Conservation (phyloP, 2,888 invertebrate genomes). For the Pasiphila rectangulata region DNA sequence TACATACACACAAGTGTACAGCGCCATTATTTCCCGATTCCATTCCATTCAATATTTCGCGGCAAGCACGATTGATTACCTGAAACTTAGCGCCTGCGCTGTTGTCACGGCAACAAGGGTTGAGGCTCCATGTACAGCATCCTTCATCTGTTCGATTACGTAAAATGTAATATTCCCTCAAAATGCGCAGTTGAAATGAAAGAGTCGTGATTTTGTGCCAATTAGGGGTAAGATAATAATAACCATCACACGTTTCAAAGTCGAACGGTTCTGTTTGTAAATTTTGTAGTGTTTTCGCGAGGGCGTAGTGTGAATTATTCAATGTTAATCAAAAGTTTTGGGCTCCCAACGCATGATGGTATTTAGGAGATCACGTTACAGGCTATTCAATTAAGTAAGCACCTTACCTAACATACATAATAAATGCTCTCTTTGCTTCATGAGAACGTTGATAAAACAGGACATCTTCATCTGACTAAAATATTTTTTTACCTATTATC, state of each 20-base stretch:
- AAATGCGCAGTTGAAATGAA: slow-evolving; percentile 16
- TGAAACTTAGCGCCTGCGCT: slow-evolving; percentile 57
- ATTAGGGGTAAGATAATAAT: slow-evolving; percentile 10
- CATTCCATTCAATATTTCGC: slow-evolving; percentile 2
- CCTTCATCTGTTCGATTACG: slow-evolving; percentile 49
- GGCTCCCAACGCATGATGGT: slow-evolving; percentile 29
- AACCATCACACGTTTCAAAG: slow-evolving; percentile 1
- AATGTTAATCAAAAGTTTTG: slow-evolving; percentile 49
- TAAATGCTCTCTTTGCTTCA: too few species aligned
- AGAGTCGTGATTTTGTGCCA: not conserved
- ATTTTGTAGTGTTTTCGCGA: slow-evolving; percentile 19
- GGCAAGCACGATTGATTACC: slow-evolving; percentile 23
- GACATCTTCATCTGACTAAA: too few species aligned
- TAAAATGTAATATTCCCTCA: slow-evolving; percentile 31
- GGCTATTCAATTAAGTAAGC: not conserved
- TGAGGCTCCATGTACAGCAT: slow-evolving; percentile 60
- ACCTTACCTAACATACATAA: too few species aligned
- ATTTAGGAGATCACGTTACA: slow-evolving; percentile 1
- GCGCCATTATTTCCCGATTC: not conserved
- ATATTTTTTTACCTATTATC: too few species aligned
- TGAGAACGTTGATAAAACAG: too few species aligned
- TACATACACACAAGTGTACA: too few species aligned
- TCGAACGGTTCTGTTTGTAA: slow-evolving; percentile 1
- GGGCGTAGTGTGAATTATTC: slow-evolving; percentile 47
- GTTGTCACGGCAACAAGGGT: slow-evolving; percentile 53